These are phyloP conservation scores for Nipponacmea schrenckii DNA, from an alignment of 2,888 invertebrate species.

Conservation along the genomic window DNA sequence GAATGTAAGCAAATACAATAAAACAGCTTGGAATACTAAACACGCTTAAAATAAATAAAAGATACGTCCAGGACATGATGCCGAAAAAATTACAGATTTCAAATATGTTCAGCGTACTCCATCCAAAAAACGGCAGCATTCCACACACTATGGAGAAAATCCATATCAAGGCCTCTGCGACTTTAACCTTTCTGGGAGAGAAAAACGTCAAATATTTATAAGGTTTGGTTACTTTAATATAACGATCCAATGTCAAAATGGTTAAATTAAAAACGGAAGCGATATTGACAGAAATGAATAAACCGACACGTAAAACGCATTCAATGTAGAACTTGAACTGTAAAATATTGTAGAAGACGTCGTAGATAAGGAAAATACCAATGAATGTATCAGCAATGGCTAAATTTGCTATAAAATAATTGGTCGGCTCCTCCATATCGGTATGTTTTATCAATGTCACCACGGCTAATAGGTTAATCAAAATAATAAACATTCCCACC, in stretches of 20 bases:
- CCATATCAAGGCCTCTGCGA: constrained; percentile 18
- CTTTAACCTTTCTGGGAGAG: constrained; percentile 13
- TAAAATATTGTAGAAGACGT: constrained; percentile 29
- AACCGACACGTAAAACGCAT: constrained; percentile 27
- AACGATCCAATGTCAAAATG: constrained; percentile 25
- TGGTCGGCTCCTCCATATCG: constrained; percentile 20
- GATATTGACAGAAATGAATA: constrained; percentile 24
- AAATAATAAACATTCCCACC: constrained; percentile 21
- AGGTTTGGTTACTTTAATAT: constrained; percentile 27
- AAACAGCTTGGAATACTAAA: constrained; percentile 15
- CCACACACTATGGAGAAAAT: constrained; percentile 21
- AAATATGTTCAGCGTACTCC: constrained; percentile 25
- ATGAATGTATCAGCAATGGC: constrained; percentile 26
- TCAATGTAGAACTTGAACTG: constrained; percentile 30
- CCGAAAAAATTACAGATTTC: constrained; percentile 29
- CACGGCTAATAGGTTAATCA: constrained; percentile 19
- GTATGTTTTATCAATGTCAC: constrained; percentile 13
- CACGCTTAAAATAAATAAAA: constrained; percentile 8
- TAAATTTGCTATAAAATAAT: constrained; percentile 25
- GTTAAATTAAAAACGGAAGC: constrained; percentile 26
- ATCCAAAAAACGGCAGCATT: constrained; percentile 29
- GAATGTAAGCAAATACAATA: constrained; percentile 23
- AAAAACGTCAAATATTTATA: constrained; percentile 22
- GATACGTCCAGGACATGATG: constrained; percentile 18
- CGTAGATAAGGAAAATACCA: constrained; percentile 29